Evolutionary conservation across 2,888 invertebrate genomes (phyloP), one percentile per base, ranked within the genome.

Genomic region (Rambutsinella grinnellia): DNA sequence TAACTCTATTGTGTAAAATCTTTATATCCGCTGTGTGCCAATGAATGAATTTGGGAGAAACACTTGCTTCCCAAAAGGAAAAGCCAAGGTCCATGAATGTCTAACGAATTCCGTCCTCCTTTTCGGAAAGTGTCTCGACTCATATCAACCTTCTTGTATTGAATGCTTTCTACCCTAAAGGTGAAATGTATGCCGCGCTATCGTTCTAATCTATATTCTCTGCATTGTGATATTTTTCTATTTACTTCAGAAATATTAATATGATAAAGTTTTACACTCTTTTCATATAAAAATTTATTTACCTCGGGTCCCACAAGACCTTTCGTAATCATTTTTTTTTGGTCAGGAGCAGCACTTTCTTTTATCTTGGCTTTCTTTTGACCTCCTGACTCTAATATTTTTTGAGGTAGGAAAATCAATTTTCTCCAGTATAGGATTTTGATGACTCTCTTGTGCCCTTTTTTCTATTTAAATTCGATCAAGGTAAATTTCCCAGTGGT

Each of bases 321-420:
- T 36, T 36, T 36, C 36, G 36, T 36, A 36, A 36, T 36, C 36
- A 36, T 36, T 36, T 36, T 36, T 13, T 36, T n/a, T n/a, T n/a
- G n/a, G 36, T 13, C 36, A 36, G 36, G 13, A 36, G 36, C 6
- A 36, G 13, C 5, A 36, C 13, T 36, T 36, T 36, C 36, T 36
- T 36, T 36, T 8, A 36, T 36, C 5, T 36, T 36, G 36, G 36
- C 36, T 36, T 36, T 67, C 57, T 15, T 58, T 17, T 67, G 67
- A 67, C 67, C 56, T 67, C 57, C 15, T 46, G 49, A 47, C 67
- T 67, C 58, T 58, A 67, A 58, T 66, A n/a, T n/a, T 46, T 66
- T 51, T 51, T 21, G 21, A 60, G 44, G 36, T 17, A 44, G 21
- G 47, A 49, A 61, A 47, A 63, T 63, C 63, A 36, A 63, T 63